Evolutionary conservation across 1,140 invertebrate species (phyloP), one percentile per base, ranked within the genome.

Genomic region (Araneus ventricosus): DNA sequence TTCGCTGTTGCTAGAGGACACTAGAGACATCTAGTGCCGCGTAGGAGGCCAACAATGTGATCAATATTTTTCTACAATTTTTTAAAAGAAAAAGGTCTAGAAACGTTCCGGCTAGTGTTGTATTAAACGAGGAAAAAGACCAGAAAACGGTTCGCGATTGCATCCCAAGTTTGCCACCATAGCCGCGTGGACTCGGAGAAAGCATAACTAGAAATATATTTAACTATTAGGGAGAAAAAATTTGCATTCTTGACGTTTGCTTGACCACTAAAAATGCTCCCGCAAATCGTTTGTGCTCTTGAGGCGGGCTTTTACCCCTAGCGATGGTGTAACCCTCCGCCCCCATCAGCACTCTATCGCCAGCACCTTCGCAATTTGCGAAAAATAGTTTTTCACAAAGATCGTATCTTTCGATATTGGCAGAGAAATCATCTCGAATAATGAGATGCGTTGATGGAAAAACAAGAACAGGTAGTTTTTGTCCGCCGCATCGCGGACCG

Each of bases 201-300:
- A 75, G 70, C 20, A 75, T 34, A 75, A 37, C 34, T 10, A 37
- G 70, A 75, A 75, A 82, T 39, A 82, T 52, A 82, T 82, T 82
- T 45, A 52, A 82, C 80, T 45, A 82, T 82, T 45, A 45, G 57
- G 86, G 10, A 61, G 87, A 87, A 39, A 93, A 90, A 93, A 93
- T 93, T 93, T 87, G 91, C 91, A 93, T 93, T 88, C 70, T 52
- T 93, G 91, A 93, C 85, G 37, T 80, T 79, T 79, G 91, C 91
- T 93, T 93, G 91, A 87, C 91, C 91, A 93, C 91, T 93, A 87
- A 93, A 93, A 93, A 93, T 93, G 91, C 91, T 87, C 67, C 91
- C 84, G 41, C 84, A 93, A 93, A 93, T 93, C 82, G 91, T 91
- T 91, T 67, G 45, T 85, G 90, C 80, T 52, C 61, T 30, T 87